Conservation (phyloP, 2,797 vertebrate species). For the Sebastes nivosus region DNA sequence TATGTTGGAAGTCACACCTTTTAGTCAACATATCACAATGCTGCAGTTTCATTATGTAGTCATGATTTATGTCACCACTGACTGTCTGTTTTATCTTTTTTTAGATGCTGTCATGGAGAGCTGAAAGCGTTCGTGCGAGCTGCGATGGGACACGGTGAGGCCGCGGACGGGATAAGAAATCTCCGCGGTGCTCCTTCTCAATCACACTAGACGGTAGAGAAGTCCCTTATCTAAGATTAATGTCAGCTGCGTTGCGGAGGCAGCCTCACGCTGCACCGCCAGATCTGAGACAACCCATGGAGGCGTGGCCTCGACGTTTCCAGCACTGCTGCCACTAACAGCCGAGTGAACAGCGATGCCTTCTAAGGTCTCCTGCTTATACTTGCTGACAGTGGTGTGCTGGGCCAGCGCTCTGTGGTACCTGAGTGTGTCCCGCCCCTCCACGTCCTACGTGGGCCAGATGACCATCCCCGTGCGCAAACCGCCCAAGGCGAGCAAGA, state of each 20-base stretch:
- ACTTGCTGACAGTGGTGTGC: slow-evolving; percentile 96
- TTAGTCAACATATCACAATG: neutral
- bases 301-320: slow-evolving; percentile 75
- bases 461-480: slow-evolving; percentile 84
- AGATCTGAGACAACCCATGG: slow-evolving; percentile 72
- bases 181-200: slow-evolving; percentile 21
- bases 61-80: slow-evolving; percentile 12
- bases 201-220: slow-evolving; percentile 11
- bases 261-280: slow-evolving; percentile 84
- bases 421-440: slow-evolving; percentile 92
- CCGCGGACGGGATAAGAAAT: slow-evolving; percentile 27
- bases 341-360: slow-evolving; percentile 86
- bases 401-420: slow-evolving; percentile 99
- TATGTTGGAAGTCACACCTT: slow-evolving; percentile 12
- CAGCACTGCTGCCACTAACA: slow-evolving; percentile 58
- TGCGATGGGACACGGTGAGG: slow-evolving; percentile 46
- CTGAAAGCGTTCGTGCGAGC: neutral
- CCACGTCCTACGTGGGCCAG: slow-evolving; percentile 89
- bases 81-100: slow-evolving; percentile 26
- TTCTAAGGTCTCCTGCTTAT: slow-evolving; percentile 97
- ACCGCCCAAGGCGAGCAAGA: slow-evolving; percentile 84
- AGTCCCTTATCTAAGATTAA: slow-evolving; percentile 66
- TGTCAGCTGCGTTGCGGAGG: slow-evolving; percentile 74
- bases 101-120: slow-evolving; percentile 49
- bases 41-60: neutral